phyloP scores from a whole-genome alignment of 2,113 vertebrate genomes.

The Taxidea taxus region DNA sequence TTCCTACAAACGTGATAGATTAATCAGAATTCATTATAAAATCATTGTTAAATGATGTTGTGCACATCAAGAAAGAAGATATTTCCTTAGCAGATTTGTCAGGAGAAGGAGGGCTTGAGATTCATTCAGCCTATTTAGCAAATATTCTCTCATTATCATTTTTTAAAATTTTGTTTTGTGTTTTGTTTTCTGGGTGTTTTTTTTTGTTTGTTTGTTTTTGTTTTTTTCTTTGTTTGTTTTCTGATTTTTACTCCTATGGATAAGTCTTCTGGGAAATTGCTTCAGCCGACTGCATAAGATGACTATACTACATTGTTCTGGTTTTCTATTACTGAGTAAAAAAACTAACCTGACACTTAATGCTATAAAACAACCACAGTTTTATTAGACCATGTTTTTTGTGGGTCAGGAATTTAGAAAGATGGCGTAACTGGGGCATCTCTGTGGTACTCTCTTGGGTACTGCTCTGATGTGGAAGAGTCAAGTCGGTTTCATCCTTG shows the following conservation, averaged over 20 bases:
- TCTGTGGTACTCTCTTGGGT: background rate
- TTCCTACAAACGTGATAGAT: background rate
- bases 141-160: background rate
- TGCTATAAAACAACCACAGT: background rate
- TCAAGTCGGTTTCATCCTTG: background rate
- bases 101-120: background rate
- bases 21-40: background rate
- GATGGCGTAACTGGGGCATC: too few relatives aligned
- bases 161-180: background rate
- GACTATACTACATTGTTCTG: rapidly evolving
- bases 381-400: background rate
- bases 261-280: background rate
- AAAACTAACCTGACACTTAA: too few relatives aligned
- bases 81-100: background rate
- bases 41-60: too few relatives aligned
- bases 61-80: background rate
- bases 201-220: too few relatives aligned
- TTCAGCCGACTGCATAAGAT: background rate
- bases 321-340: background rate
- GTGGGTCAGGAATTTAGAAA: background rate
- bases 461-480: background rate
- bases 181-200: too few relatives aligned
- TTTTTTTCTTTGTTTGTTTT: too few relatives aligned
- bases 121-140: background rate
- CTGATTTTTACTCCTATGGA: background rate